phyloP scores from a whole-genome alignment of 1,140 invertebrate species.

The Berghia stephanieae region DNA sequence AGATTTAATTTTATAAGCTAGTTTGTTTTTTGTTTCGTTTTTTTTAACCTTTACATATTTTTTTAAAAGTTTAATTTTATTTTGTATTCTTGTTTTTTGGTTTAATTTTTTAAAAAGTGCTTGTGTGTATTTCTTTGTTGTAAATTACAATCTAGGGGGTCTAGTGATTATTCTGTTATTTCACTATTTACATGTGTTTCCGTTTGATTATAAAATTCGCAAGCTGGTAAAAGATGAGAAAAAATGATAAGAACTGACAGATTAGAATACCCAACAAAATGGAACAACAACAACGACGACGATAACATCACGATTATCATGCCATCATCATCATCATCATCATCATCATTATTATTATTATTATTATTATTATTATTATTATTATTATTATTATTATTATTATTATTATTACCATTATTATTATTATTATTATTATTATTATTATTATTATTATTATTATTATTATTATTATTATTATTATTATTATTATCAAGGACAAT shows the following conservation, averaged over 20 bases:
- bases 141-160: too few relatives aligned
- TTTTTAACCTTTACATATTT: too few relatives aligned
- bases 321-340: too few relatives aligned
- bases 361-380: neutral
- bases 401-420: neutral
- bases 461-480: too few relatives aligned
- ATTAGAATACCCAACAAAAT: neutral
- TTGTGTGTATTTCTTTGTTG: too few relatives aligned
- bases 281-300: neutral
- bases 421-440: neutral
- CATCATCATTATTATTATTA: neutral
- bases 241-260: neutral
- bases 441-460: neutral
- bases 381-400: too few relatives aligned
- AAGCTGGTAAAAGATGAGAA: neutral
- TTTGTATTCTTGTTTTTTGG: too few relatives aligned
- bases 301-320: neutral
- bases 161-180: neutral
- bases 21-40: too few relatives aligned
- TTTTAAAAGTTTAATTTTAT: too few relatives aligned
- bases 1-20: too few relatives aligned
- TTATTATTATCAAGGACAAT: too few relatives aligned
- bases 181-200: neutral
- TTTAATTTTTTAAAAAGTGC: too few relatives aligned
- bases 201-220: neutral